These are phyloP conservation scores for Amphimallon solstitiale DNA, from an alignment of 2,888 invertebrate genomes.

Conservation along the genomic window DNA sequence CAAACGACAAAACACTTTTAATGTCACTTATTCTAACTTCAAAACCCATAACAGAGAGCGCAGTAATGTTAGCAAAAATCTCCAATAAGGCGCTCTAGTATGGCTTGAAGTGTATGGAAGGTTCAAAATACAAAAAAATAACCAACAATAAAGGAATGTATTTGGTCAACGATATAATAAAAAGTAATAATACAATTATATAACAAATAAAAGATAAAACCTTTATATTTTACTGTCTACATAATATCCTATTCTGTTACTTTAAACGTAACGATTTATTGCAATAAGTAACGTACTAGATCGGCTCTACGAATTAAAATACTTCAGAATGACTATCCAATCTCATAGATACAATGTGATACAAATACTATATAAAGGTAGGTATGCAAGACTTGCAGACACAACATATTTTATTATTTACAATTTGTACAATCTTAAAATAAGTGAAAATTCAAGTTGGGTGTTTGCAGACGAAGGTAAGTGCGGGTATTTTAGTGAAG, in stretches of 20 bases:
- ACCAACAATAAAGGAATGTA: constrained; percentile 34
- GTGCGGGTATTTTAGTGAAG: no score
- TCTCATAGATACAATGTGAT: constrained; percentile 30
- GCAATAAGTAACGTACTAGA: constrained; percentile 6
- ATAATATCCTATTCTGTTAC: neutral
- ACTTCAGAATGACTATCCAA: constrained; percentile 25
- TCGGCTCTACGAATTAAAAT: constrained; percentile 10
- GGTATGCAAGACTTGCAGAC: no score
- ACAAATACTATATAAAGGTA: neutral
- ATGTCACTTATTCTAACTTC: no score
- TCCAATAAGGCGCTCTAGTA: no score
- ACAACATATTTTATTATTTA: no score
- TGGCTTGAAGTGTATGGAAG: neutral
- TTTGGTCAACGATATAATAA: constrained; percentile 32
- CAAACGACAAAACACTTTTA: no score
- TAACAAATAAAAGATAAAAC: constrained; percentile 9
- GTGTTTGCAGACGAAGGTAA: no score
- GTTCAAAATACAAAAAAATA: neutral
- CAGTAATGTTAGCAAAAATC: no score
- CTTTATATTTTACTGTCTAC: neutral
- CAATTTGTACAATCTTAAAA: no score
- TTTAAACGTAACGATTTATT: constrained; percentile 6
- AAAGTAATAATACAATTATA: constrained; percentile 23
- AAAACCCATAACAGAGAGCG: no score
- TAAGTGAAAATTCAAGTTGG: no score